Conservation (phyloP, 2,797 vertebrate species). For the Enteromius anoplus region DNA sequence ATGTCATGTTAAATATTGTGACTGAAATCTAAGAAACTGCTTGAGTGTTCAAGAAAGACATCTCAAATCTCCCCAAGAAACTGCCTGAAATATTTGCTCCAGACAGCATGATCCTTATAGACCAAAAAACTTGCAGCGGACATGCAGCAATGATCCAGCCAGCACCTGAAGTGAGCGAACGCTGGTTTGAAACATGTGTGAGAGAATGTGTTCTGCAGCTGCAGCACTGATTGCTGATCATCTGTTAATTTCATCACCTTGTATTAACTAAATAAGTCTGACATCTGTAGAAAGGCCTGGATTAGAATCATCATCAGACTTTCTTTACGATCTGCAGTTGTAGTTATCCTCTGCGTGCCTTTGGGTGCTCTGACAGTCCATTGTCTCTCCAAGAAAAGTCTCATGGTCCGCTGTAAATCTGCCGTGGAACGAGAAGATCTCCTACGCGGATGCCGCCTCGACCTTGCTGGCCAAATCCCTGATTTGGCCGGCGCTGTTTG, state of each 20-base stretch:
- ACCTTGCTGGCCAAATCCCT: conserved; percentile 62
- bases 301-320: conserved; percentile 31
- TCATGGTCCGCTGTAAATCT: conserved; percentile 65
- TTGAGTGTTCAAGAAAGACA: conserved; percentile 13
- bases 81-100: conserved; percentile 11
- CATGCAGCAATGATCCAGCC: conserved; percentile 11
- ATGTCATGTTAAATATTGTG: conserved; percentile 26
- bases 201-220: conserved; percentile 29
- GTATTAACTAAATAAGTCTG: conserved; percentile 44
- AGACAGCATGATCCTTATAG: background rate
- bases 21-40: conserved; percentile 14
- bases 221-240: conserved; percentile 50
- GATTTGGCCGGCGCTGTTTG: conserved; percentile 52
- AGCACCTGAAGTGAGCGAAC: background rate
- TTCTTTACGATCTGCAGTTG: conserved; percentile 54
- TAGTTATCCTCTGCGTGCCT: conserved; percentile 57
- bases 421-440: conserved; percentile 59
- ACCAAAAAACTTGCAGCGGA: background rate
- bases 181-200: background rate
- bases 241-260: conserved; percentile 63
- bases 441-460: conserved; percentile 57
- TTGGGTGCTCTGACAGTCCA: conserved; percentile 53
- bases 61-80: conserved; percentile 15
- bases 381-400: conserved; percentile 58
- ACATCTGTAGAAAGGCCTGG: conserved; percentile 28